Conservation (phyloP, 2,797 vertebrate genomes). For the Galagoides demidoff region DNA sequence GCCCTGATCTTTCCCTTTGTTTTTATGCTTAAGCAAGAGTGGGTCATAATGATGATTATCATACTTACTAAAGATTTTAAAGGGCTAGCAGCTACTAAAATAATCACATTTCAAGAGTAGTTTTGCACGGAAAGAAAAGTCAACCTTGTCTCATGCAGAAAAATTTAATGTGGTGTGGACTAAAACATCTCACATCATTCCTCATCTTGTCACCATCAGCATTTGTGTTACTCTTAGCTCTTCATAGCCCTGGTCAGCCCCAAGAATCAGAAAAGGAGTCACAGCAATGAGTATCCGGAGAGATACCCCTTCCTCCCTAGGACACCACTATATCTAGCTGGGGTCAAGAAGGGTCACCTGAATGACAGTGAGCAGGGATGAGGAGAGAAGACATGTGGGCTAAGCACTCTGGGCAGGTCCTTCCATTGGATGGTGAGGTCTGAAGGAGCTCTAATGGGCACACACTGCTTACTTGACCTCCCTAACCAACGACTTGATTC, state of each 20-base stretch:
- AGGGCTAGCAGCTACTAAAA: neutral
- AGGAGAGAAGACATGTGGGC: neutral
- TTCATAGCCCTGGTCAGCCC: neutral
- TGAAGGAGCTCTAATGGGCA: neutral
- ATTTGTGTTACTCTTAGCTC: conserved; percentile 8
- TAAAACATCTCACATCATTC: neutral
- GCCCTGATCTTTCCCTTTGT: neutral
- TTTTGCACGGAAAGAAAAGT: conserved; percentile 30
- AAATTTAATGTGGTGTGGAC: neutral
- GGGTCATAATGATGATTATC: neutral
- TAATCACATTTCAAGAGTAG: conserved; percentile 26
- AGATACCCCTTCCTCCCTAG: neutral
- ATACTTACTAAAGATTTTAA: conserved; percentile 31
- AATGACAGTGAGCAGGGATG: neutral
- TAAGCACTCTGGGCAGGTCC: neutral
- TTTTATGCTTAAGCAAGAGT: conserved; percentile 36
- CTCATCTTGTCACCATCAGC: neutral
- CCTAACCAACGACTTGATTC: neutral
- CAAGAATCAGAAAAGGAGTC: neutral
- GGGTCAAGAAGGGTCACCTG: neutral
- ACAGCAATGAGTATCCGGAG: neutral
- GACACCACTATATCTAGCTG: neutral
- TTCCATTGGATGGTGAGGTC: neutral
- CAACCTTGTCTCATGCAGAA: neutral
- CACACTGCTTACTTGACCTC: neutral